These are phyloP conservation scores for Hoplodrina ambigua DNA, from an alignment of 2,888 invertebrate genomes.

Conservation along the genomic window DNA sequence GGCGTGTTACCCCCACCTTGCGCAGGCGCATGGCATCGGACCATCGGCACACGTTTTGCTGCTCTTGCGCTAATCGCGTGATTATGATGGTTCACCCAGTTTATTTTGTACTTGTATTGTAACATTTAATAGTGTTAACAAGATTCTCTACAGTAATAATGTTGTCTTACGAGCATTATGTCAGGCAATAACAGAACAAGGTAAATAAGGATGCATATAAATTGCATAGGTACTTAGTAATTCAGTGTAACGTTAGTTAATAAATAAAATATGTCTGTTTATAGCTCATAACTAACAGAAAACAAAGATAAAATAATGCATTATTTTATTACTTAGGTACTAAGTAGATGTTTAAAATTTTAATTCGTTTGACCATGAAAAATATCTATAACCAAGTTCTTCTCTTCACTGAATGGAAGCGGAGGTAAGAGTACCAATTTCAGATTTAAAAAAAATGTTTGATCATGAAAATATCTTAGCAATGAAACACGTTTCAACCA, in stretches of 20 bases:
- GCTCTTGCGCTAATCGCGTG: conserved; percentile 48
- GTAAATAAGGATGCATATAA: conserved; percentile 16
- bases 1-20: conserved; percentile 56
- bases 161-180: conserved; percentile 10
- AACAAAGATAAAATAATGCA: conserved; percentile 24
- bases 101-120: neutral
- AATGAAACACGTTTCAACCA: conserved; percentile 18
- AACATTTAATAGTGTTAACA: conserved; percentile 3
- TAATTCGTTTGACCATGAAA: neutral
- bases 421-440: neutral
- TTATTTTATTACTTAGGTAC: conserved; percentile 12
- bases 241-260: neutral
- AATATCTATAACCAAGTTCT: neutral
- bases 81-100: conserved; percentile 24
- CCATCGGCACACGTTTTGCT: conserved; percentile 55
- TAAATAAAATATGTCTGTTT: conserved; percentile 16
- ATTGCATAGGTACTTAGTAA: neutral
- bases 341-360: conserved; percentile 9
- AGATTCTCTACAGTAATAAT: neutral
- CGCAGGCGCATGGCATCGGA: conserved; percentile 59
- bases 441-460: neutral
- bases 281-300: conserved; percentile 12
- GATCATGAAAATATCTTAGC: conserved; percentile 32
- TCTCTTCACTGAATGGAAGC: neutral
- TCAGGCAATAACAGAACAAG: conserved; percentile 21